Percentiles rank a stretch among this genome's conserved stretches.
Evolutionary conservation across 2,888 invertebrate species (phyloP).

Genomic region (Scrobipalpa costella): DNA sequence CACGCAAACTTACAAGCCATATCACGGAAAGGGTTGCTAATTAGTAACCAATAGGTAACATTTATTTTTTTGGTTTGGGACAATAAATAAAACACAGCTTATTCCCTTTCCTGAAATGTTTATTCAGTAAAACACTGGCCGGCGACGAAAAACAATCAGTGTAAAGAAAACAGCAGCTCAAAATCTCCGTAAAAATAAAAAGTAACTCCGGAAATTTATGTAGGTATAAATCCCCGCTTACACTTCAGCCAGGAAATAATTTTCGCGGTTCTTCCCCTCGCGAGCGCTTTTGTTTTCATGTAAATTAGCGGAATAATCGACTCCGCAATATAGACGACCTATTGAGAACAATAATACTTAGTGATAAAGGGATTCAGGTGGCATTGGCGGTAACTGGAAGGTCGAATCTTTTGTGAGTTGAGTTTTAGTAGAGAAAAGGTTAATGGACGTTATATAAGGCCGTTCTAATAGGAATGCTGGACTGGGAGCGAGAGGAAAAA

Average conservation of each 20-base stretch:
- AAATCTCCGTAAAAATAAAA: conserved; percentile 21
- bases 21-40: too few relatives aligned
- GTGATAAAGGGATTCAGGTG: conserved; percentile 1
- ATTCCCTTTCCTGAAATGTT: too few relatives aligned
- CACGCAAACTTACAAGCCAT: too few relatives aligned
- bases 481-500: too few relatives aligned
- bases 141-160: background rate
- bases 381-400: background rate
- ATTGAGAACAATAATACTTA: conserved; percentile 21
- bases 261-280: conserved; percentile 40
- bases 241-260: conserved; percentile 38
- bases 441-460: too few relatives aligned
- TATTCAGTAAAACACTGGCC: too few relatives aligned
- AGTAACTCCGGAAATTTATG: conserved; percentile 27
- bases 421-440: background rate
- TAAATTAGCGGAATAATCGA: conserved; percentile 45
- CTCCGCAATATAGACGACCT: conserved; percentile 23
- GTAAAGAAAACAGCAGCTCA: background rate
- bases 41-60: too few relatives aligned
- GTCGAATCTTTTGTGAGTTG: background rate
- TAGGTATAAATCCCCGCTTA: conserved; percentile 28
- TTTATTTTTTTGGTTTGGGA: too few relatives aligned
- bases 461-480: too few relatives aligned
- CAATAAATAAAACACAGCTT: too few relatives aligned
- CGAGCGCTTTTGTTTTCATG: conserved; percentile 49